Percentiles rank a stretch among this genome's conserved stretches.
Evolutionary conservation across 2,797 vertebrate genomes (phyloP).

Genomic region (Pangasius mekongensis): DNA sequence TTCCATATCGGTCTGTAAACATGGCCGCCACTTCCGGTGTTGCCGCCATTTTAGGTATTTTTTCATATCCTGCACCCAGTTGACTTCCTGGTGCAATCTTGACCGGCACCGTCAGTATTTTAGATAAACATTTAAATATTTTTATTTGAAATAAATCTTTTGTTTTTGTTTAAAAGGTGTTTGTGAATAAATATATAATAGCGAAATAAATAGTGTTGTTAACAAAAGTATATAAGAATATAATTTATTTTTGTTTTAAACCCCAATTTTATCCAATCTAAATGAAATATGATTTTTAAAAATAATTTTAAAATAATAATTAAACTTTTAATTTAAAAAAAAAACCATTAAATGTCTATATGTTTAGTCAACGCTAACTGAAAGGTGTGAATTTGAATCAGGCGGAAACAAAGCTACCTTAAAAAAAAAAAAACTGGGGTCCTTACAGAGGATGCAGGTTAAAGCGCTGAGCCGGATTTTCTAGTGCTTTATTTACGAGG

Average conservation of each 20-base stretch:
- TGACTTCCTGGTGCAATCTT: neutral
- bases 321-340: neutral
- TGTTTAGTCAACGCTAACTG: neutral
- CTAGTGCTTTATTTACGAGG: neutral
- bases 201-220: neutral
- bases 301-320: neutral
- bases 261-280: neutral
- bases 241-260: no score
- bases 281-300: neutral
- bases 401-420: neutral
- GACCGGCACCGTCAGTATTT: neutral
- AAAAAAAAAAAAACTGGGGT: neutral
- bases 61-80: neutral
- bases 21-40: neutral
- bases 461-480: neutral
- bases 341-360: rapidly evolving
- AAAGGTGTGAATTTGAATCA: neutral
- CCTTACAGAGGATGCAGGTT: neutral
- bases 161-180: neutral
- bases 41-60: neutral
- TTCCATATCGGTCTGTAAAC: constrained; percentile 17
- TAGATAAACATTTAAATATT: neutral
- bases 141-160: neutral
- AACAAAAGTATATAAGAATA: neutral
- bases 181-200: neutral